phyloP scores from a whole-genome alignment of 1,140 invertebrate species.

The Atta texana region DNA sequence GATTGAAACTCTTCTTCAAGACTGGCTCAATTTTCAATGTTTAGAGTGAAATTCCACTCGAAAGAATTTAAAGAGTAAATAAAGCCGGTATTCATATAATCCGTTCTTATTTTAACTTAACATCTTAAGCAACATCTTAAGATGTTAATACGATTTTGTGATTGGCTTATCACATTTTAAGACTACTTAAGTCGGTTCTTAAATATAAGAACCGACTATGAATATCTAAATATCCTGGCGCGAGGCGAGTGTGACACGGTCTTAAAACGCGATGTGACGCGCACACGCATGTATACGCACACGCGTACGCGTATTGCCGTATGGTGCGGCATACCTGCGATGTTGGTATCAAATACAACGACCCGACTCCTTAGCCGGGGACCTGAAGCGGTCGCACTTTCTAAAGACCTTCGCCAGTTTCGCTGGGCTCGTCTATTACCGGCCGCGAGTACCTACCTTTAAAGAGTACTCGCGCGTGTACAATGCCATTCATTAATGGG shows the following conservation, averaged over 20 bases:
- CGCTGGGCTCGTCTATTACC: slow-evolving; percentile 72
- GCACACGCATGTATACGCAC: too few relatives aligned
- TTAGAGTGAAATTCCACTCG: too few relatives aligned
- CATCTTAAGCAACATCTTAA: too few relatives aligned
- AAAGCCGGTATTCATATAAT: too few relatives aligned
- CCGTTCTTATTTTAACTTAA: too few relatives aligned
- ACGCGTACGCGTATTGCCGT: not conserved
- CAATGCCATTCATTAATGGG: slow-evolving; percentile 36
- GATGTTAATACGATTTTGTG: too few relatives aligned
- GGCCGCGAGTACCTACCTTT: slow-evolving; percentile 15
- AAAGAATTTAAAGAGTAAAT: too few relatives aligned
- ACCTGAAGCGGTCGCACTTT: slow-evolving; percentile 81
- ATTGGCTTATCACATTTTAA: too few relatives aligned
- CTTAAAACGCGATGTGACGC: not conserved
- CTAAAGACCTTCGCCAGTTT: slow-evolving; percentile 84
- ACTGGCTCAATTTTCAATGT: too few relatives aligned
- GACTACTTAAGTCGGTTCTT: too few relatives aligned
- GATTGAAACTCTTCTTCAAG: too few relatives aligned
- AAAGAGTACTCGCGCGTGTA: not conserved
- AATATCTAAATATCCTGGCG: not conserved
- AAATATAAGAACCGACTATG: too few relatives aligned
- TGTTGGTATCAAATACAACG: slow-evolving; percentile 79
- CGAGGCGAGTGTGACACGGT: not conserved
- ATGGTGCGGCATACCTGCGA: slow-evolving; percentile 76
- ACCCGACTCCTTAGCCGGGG: slow-evolving; percentile 71